Evolutionary conservation across 1,140 invertebrate genomes (phyloP), one percentile per base, ranked within the genome.

Genomic region (Macrobrachium rosenbergii): DNA sequence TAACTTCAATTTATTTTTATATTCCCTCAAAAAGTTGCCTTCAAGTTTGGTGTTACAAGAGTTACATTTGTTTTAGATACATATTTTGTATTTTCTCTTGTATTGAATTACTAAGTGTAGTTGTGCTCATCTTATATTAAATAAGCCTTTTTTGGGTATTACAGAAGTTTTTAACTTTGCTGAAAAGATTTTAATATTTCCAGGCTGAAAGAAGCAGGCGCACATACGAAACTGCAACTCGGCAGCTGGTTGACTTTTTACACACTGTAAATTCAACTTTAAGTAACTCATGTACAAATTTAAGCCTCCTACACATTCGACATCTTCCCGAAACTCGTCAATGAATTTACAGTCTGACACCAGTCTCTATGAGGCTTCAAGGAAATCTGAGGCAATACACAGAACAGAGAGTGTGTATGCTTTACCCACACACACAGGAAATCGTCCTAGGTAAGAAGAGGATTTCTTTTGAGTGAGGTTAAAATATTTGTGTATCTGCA

Each of bases 131-230:
- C 8, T 72, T 28, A 37, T 37, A 2, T 72, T 72, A 28, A 11
- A 6, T 72, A 2, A 14, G 5, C 23, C 23, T 72, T 72, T 72
- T 10, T 23, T 16, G 23, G 0, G 8, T 37, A 37, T 28, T 5
- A 28, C 37, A 7, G 1, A 72, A 5, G 5, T 5, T 72, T 28
- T n/a, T 72, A 17, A 72, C 23, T 72, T 0, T 11, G 1, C 28
- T 37, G 28, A 37, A 37, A 37, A 37, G 28, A 2, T 37, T 37
- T 10, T n/a, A 11, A 52, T 16, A n/a, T 28, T 58, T 73, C 19
- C 78, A 87, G 85, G 85, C 85, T 67, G 85, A 87, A 21, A 78
- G 79, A n/a, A 87, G 85, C 72, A 77, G 85, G 62, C 85, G 81
- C 59, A 87, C 85, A 28, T 87, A 87, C n/a, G 85, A 87, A 72